Base-by-base conservation (phyloP, 2,113 vertebrate species). In the Paracanthobrama guichenoti region DNA sequence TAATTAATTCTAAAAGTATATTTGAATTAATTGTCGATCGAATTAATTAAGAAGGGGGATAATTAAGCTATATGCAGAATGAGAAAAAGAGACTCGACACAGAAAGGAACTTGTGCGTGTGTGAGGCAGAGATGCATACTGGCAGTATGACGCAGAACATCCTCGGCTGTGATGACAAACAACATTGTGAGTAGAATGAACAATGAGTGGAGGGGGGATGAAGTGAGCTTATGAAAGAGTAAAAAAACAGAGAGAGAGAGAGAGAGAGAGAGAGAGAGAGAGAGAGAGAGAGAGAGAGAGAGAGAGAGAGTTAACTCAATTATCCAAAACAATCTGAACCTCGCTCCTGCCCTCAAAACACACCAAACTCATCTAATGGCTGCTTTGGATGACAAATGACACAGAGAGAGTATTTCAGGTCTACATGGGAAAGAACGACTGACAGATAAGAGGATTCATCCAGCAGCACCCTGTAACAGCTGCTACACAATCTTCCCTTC, bases 21-120 rank as follows among this genome's bases (percentile, higher is more conserved):
- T 91, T 93, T 92, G 86, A 92, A 92, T 93, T 88, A 92, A 93
- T 92, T 91, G 92, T 91, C 89, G 91, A 91, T 91, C 87, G 71
- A 88, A 87, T 92, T 94, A 93, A 94, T 93, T 93, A 92, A 91
- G 84, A 83, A 8, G 67, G 82, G 91, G 79, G 87, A 84, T 94
- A 93, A 94, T 94, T 92, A 93, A 92, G 89, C 91, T 90, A 89
- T 90, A 92, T 91, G 85, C 86, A 89, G 80, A 90, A 87, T 88
- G 82, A 84, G 88, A 62, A 72, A 62, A 16, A 81, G 16, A 46
- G 35, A 44, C 74, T 79, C 22, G 14, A 78, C 55, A 31, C 16
- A 31, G 28, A 72, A 76, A 79, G 50, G 31, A 80, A 28, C 24
- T 28, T 13, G 81, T 77, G 48, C 50, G 28, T 62, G 50, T 4